Evolutionary conservation across 2,113 vertebrate species (phyloP), one percentile per base, ranked within the genome.

Genomic region (Vicugna pacos): DNA sequence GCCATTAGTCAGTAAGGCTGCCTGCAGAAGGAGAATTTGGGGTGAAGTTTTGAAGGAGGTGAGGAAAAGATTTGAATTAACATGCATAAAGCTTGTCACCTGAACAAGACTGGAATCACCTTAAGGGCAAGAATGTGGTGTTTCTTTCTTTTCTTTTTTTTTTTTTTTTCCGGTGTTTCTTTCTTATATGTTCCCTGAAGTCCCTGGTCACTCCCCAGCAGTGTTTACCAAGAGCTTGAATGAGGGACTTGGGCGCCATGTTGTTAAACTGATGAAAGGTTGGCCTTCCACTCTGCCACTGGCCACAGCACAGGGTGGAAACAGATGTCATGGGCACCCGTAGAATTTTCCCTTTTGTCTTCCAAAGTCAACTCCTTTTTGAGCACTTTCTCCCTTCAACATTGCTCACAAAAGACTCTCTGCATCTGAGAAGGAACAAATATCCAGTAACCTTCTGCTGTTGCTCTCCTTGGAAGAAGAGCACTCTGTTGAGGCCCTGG

Each of bases 401-500:
- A 14, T 48, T 20, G 70, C 76, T 96, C 87, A 97, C 90, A 92
- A 95, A 97, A 81, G 65, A 93, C 77, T 76, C 79, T 90, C n/a
- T 58, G 30, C 30, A 13, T 93, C 82, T 8, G 58, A 93, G 89
- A 83, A 93, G 82, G 73, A 93, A 20, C n/a, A 77, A 65, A 90
- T 90, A 84, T 60, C 38, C 94, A 81, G 60, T 81, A n/a, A 91
- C 93, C 82, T 95, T 69, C 93, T 87, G 91, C 30, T 46, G 62
- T 69, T 72, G 91, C 32, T 73, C 91, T 92, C 82, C 8, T 62
- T 67, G 85, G 86, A 94, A 67, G 54, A 56, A n/a, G 67, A 67
- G 67, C 95, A 46, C 67, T 62, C 64, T 84, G 79, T 69, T 87
- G 82, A 96, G 54, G 91, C 79, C 15, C 70, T 95, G 89, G 82